phyloP scores from a whole-genome alignment of 2,797 vertebrate genomes.

The Tapirus indicus region DNA sequence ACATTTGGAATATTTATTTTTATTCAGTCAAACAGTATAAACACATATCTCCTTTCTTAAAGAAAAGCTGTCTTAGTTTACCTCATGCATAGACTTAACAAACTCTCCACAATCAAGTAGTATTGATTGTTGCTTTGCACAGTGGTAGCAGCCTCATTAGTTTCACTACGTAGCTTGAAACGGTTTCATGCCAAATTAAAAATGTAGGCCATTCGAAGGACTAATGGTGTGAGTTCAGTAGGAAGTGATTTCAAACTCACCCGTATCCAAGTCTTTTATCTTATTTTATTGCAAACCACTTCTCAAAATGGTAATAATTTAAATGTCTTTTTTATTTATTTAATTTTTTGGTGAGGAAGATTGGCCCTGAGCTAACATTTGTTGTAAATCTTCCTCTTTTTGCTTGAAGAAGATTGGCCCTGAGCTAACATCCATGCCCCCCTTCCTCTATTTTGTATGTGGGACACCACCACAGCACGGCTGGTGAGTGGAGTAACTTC shows the following conservation, averaged over 20 bases:
- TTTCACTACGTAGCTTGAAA: conserved; percentile 84
- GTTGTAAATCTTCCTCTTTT: too few species aligned
- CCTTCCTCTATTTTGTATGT: too few species aligned
- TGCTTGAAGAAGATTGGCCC: too few species aligned
- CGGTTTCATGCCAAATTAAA: conserved; percentile 88
- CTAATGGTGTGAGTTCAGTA: conserved; percentile 81
- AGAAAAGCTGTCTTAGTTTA: conserved; percentile 79
- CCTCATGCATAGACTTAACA: conserved; percentile 77
- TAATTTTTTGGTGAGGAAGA: too few species aligned
- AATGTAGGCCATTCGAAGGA: conserved; percentile 87
- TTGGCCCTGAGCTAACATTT: too few species aligned
- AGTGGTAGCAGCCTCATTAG: conserved; percentile 85
- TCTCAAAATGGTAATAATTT: conserved; percentile 76
- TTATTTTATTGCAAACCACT: conserved; percentile 67
- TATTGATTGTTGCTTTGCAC: conserved; percentile 85
- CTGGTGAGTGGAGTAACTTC: too few species aligned
- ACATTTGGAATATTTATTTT: conserved; percentile 78
- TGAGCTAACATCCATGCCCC: too few species aligned
- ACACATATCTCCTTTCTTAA: conserved; percentile 67
- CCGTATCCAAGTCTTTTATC: conserved; percentile 65
- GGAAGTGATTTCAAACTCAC: conserved; percentile 82
- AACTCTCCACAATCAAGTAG: conserved; percentile 78
- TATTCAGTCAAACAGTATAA: conserved; percentile 82
- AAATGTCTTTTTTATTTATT: conserved; percentile 60
- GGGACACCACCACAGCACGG: too few species aligned